Base-by-base conservation (phyloP, 2,888 invertebrate genomes). In the Quadroppia sp. region DNA sequence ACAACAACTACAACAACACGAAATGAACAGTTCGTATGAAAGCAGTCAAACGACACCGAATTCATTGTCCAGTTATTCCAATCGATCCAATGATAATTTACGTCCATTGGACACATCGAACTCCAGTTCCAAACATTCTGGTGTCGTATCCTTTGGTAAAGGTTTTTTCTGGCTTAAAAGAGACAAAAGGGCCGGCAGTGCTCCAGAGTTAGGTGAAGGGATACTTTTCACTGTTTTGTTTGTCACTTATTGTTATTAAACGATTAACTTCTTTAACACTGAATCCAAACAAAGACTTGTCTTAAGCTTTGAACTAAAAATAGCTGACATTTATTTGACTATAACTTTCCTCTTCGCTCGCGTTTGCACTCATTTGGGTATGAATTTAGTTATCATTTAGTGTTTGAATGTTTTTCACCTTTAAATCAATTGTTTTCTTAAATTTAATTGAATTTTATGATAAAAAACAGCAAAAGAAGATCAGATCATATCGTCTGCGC, bases 171-270 rank as follows among this genome's bases (percentile, higher is more conserved):
- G 78, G 78, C 80, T 82, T 78, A 82, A 81, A 79, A 81, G 86
- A 84, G 87, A 85, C 80, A 85, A 85, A 85, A 87, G 86, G 84
- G 91, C 92, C 84, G 89, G 89, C 81, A 93, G 93, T 81, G 92
- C 93, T 82, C 94, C 94, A 81, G 92, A 92, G 86, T 86, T 94
- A 92, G 93, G 93, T 93, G 84, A 83, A 77, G 79, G 80, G 59
- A 36, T 40, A 40, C 50, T 32, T 73, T 72, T 30, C 50, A 9
- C 11, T 32, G 15, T 50, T 59, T 71, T 28, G 11, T 11, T n/a
- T 59, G 28, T 23, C 61, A 28, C 25, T 64, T 72, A 50, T 53
- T 53, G 36, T 36, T 32, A 45, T 23, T 72, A 56, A n/a, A 72
- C 25, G 59, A 61, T 72, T 48, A 28, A 56, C 56, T 56, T 53